phyloP scores from a whole-genome alignment of 2,113 vertebrate species.

The Apistogramma diplotaenia region DNA sequence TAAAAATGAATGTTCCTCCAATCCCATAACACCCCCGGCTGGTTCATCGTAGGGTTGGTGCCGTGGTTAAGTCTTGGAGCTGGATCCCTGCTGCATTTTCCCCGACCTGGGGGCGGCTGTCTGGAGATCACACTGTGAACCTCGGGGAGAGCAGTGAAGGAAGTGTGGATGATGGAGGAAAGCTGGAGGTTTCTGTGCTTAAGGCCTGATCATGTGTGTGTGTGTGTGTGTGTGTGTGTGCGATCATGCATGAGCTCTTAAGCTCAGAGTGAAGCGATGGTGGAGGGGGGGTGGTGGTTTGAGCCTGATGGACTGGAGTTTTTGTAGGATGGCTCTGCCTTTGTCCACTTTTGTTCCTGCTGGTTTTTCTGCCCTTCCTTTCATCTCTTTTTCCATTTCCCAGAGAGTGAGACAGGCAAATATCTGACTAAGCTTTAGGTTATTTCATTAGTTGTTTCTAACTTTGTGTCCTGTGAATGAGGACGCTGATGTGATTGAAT shows the following conservation, averaged over 20 bases:
- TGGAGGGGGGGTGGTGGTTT: not conserved
- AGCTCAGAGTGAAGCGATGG: slow-evolving; percentile 8
- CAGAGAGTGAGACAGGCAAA: slow-evolving; percentile 8
- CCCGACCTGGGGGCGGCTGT: not conserved
- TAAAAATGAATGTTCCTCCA: not conserved
- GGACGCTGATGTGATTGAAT: slow-evolving; percentile 67
- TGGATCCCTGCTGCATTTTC: not conserved
- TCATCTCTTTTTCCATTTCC: slow-evolving; percentile 8
- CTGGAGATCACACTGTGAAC: not conserved
- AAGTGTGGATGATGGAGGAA: slow-evolving; percentile 1
- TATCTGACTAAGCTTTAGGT: slow-evolving; percentile 65
- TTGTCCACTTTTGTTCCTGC: not conserved
- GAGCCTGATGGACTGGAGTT: not conserved
- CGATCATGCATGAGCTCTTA: not conserved
- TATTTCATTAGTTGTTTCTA: slow-evolving; percentile 68
- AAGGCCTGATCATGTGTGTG: not conserved
- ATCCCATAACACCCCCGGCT: not conserved
- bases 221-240: not conserved
- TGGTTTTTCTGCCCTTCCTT: not conserved
- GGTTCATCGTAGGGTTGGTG: not conserved
- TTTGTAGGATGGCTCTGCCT: not conserved
- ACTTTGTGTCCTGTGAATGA: slow-evolving; percentile 56
- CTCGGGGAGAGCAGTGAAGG: not conserved
- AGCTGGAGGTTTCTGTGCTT: not conserved
- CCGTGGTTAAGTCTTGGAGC: not conserved